Evolutionary conservation across 2,888 invertebrate genomes (phyloP), one percentile per base, ranked within the genome.

Genomic region (Thumatha senex): DNA sequence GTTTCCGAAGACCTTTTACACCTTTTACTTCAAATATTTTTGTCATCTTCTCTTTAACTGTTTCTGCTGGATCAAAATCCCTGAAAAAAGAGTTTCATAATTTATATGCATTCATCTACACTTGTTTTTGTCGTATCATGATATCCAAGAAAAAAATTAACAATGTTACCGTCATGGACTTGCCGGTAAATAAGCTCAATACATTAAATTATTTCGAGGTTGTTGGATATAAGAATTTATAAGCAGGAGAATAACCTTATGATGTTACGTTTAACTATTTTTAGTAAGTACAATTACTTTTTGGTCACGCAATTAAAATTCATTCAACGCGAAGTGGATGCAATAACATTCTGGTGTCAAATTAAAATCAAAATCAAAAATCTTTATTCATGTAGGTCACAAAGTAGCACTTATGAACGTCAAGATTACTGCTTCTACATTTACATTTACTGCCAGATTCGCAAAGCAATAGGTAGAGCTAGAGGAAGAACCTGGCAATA

Each of bases 31-130:
- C 96, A 61, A 95, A 95, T 56, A 97, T 92, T 86, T 97, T 96
- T 44, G 95, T 95, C 91, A 97, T 95, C 86, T 97, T 97, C 77
- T 97, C 97, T 56, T 95, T 95, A 0, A 97, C 95, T 0, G 96
- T 96, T 86, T 97, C 97, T 0, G 97, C 97, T 11, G 97, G 96
- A 83, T 97, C 97, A 68, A 97, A 97, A 74, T 97, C 97, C 97
- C 95, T 94, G 61, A 42, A 82, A 80, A 63, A 45, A 36, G n/a
- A 31, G 11, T 1, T 2, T 12, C 12, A 18, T 43, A 43, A 12
- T 3, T 11, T 31, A 41, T 41, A 3, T 41, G 14, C 7, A 15
- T 41, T 35, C 48, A 41, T 50, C 14, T 35, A 46, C 41, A 56
- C 9, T 10, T 12, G 9, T 10, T 2, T 14, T 14, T 7, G 2